A percentile compares a stretch with the other conserved stretches of the same genome.
These are phyloP conservation scores for Cairina moschata DNA, from an alignment of 2,113 vertebrate species.

Conservation along the genomic window DNA sequence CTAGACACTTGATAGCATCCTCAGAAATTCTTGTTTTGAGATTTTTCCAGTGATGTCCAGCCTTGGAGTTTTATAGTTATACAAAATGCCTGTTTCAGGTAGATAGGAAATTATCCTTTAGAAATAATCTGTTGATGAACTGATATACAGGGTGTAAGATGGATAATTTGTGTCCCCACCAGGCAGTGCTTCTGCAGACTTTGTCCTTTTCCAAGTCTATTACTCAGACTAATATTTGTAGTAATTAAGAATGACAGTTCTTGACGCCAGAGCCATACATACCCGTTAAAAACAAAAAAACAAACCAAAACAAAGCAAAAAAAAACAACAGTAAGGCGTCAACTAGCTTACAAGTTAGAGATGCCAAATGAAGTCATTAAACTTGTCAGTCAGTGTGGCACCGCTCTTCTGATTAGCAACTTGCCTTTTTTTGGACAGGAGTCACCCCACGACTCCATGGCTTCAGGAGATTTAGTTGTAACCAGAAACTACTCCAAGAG, in stretches of 20 bases:
- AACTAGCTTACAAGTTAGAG: background rate
- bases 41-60: background rate
- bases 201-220: slow-evolving; percentile 6
- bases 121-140: background rate
- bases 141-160: background rate
- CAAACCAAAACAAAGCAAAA: background rate
- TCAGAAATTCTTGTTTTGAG: background rate
- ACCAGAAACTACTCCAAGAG: background rate
- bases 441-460: background rate
- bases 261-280: background rate
- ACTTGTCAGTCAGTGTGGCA: slow-evolving; percentile 44
- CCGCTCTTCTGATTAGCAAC: background rate
- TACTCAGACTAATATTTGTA: background rate
- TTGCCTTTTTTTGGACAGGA: slow-evolving; percentile 37
- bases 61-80: background rate
- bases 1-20: background rate
- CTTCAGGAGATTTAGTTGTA: background rate
- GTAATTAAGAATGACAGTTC: background rate
- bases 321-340: background rate
- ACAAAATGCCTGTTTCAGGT: background rate
- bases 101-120: background rate
- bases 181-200: background rate
- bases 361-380: slow-evolving; percentile 60
- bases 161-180: background rate
- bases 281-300: background rate